Conservation (phyloP, 2,888 invertebrate species). For the Drosophila fulvimacula region DNA sequence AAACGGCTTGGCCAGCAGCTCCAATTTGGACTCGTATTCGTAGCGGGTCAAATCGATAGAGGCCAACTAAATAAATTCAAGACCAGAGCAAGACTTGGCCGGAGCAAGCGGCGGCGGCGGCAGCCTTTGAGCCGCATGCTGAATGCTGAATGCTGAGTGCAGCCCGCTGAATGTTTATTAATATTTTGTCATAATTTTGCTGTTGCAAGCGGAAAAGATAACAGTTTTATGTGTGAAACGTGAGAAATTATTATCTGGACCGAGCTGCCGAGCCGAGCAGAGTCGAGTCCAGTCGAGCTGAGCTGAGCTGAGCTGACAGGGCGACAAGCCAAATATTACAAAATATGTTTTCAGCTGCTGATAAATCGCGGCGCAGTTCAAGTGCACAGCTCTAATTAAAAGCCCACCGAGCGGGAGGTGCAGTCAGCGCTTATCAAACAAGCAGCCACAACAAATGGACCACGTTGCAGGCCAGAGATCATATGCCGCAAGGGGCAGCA, state of each 20-base stretch:
- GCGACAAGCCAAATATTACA: conserved; percentile 39
- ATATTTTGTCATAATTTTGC: conserved; percentile 76
- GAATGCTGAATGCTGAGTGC: conserved; percentile 28
- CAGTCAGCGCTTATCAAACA: conserved; percentile 39
- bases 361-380: conserved; percentile 66
- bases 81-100: conserved; percentile 37
- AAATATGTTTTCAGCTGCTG: conserved; percentile 30
- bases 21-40: conserved; percentile 14
- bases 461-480: conserved; percentile 20
- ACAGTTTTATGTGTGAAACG: conserved; percentile 63
- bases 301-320: conserved; percentile 53
- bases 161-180: conserved; percentile 65
- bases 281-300: conserved; percentile 27
- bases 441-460: conserved; percentile 41
- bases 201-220: conserved; percentile 62
- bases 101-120: conserved; percentile 31
- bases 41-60: conserved; percentile 75
- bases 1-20: conserved; percentile 46
- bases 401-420: neutral
- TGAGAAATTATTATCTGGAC: conserved; percentile 71
- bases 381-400: conserved; percentile 72
- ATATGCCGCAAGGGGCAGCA: neutral
- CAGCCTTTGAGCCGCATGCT: conserved; percentile 58
- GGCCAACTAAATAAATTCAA: conserved; percentile 57
- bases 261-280: conserved; percentile 37